Evolutionary conservation across 2,113 vertebrate species (phyloP), one percentile per base, ranked within the genome.

Genomic region (Nycticryphes semicollaris): DNA sequence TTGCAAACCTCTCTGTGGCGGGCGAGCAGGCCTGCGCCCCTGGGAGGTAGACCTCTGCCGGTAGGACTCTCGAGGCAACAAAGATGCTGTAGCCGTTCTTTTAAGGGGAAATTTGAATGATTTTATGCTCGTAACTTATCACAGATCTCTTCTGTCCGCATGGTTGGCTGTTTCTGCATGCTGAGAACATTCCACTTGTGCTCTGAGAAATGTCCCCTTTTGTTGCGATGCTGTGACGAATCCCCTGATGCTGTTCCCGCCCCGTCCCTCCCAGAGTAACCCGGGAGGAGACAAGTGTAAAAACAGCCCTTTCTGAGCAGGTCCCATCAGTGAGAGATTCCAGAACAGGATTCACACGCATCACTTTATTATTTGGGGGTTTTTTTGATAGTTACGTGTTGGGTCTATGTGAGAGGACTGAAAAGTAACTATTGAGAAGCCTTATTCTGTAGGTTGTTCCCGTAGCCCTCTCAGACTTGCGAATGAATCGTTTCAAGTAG

Each of bases 391-490:
- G 84, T 66, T 86, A n/a, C 3, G 30, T 70, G 37, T 80, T 91
- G 59, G 14, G 60, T 89, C 41, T 80, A 56, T 93, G 95, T 87
- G 53, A 79, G 77, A 68, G 64, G 72, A 83, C 88, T 80, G 90
- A 87, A 37, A 84, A 88, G 53, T 92, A 80, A 92, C 74, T 79
- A 88, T 86, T 87, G 59, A 53, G 92, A 90, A 94, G 92, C 95
- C 94, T 96, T 97, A 96, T 59, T 97, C 93, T 33, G 41, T 93
- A 93, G 78, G 84, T 94, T 6, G 47, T 95, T 95, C 84, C 41
- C 57, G 9, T 89, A 94, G 91, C 88, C 77, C 86, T 95, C 95
- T 84, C 91, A 68, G 82, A 89, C 69, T 84, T 87, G 76, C 94
- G 77, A 92, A 67, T 84, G 75, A 87, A 84, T 64, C 79, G 89